Percentiles rank a stretch among this genome's conserved stretches.
Conservation (phyloP, 2,113 vertebrate species). For the Lucifuga dentata region DNA sequence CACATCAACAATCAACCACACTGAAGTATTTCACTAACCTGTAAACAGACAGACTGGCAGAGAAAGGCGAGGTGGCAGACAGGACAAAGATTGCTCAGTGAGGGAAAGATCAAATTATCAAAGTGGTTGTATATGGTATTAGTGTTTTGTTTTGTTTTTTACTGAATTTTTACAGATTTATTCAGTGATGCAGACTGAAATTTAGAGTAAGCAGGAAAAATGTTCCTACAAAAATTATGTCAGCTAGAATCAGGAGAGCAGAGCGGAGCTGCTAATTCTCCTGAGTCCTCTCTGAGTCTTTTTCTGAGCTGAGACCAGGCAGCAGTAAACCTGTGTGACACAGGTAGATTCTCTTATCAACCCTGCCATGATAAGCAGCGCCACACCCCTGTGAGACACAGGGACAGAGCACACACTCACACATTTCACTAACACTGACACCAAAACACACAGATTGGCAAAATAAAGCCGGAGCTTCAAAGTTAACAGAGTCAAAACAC, state of each 20-base stretch:
- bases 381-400: slow-evolving; percentile 43
- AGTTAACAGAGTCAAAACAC: slow-evolving; percentile 35
- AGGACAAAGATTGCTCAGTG: slow-evolving; percentile 9
- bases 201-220: slow-evolving; percentile 38
- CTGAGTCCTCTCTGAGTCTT: slow-evolving; percentile 25
- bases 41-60: slow-evolving; percentile 15
- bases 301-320: slow-evolving; percentile 61
- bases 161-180: too few species aligned
- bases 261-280: slow-evolving; percentile 43
- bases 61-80: neutral
- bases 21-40: slow-evolving; percentile 22
- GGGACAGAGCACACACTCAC: slow-evolving; percentile 1
- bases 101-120: slow-evolving; percentile 28
- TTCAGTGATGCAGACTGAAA: slow-evolving; percentile 34
- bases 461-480: slow-evolving; percentile 17
- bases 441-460: neutral
- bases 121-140: neutral
- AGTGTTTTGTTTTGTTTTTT: too few species aligned
- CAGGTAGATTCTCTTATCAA: slow-evolving; percentile 72
- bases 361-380: slow-evolving; percentile 70
- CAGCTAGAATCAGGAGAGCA: slow-evolving; percentile 46
- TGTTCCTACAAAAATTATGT: slow-evolving; percentile 39
- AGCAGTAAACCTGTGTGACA: slow-evolving; percentile 77
- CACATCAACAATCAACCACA: slow-evolving; percentile 9
- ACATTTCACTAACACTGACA: slow-evolving; percentile 21